Conservation (phyloP, 2,888 invertebrate genomes). For the Myathropa florea region DNA sequence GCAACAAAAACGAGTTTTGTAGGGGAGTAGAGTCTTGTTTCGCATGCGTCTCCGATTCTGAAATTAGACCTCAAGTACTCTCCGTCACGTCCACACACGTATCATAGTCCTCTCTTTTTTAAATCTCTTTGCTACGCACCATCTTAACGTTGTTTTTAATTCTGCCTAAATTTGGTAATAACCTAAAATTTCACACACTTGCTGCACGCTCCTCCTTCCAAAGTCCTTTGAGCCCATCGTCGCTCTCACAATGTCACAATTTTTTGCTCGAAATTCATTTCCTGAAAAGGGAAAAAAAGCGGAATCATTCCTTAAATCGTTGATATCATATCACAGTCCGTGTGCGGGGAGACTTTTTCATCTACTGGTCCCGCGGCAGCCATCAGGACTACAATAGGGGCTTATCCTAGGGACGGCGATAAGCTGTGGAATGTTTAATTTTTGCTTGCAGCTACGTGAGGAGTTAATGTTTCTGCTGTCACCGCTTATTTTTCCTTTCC, state of each 20-base stretch:
- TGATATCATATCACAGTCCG: not conserved
- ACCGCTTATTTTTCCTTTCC: not conserved
- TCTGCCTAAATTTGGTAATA: no score
- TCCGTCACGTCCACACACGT: no score
- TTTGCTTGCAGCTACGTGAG: not conserved
- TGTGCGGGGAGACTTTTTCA: not conserved
- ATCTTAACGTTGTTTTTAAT: no score
- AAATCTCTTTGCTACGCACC: no score
- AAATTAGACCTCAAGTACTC: no score
- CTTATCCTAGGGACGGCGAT: not conserved
- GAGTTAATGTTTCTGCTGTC: not conserved
- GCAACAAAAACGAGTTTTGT: no score
- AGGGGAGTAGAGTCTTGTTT: no score
- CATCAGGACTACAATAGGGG: not conserved
- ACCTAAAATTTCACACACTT: no score
- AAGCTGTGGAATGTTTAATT: not conserved
- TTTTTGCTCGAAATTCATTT: not conserved
- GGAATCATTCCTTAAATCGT: not conserved
- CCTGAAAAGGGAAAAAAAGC: not conserved
- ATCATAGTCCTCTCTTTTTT: no score
- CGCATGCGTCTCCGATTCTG: no score
- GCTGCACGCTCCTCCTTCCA: no score
- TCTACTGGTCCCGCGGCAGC: not conserved
- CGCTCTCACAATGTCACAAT: not conserved
- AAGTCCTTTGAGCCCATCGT: not conserved